A percentile compares a stretch with the other conserved stretches of the same genome.
Conservation (phyloP, 1,140 invertebrate species). For the Brachionus sp. region DNA sequence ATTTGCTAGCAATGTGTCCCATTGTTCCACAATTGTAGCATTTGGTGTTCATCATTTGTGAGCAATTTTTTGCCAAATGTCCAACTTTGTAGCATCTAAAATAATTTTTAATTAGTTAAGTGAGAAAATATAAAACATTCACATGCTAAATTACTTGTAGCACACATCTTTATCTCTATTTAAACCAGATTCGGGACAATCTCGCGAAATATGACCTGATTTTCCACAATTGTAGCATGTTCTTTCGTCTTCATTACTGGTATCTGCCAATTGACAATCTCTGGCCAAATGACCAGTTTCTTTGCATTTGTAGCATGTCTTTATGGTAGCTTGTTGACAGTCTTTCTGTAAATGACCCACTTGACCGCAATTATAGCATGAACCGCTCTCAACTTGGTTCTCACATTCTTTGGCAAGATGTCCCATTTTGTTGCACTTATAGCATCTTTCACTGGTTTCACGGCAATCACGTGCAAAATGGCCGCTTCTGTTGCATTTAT, state of each 20-base stretch:
- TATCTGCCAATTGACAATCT: constrained; percentile 65
- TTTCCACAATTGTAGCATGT: constrained; percentile 80
- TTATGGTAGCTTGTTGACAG: constrained; percentile 60
- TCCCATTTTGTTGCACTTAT: constrained; percentile 87
- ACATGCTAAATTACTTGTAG: constrained; percentile 17
- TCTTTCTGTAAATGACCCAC: constrained; percentile 85
- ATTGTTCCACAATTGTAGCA: constrained; percentile 47
- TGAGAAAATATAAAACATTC: background rate
- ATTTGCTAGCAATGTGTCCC: constrained; percentile 43
- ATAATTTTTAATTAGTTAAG: background rate
- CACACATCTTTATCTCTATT: constrained; percentile 37
- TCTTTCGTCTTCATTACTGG: constrained; percentile 33
- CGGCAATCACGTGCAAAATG: constrained; percentile 63
- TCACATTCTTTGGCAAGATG: constrained; percentile 83
- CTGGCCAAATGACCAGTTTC: constrained; percentile 84
- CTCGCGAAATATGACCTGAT: constrained; percentile 80
- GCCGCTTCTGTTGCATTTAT: constrained; percentile 59
- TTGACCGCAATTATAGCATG: constrained; percentile 88
- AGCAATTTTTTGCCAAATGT: constrained; percentile 23
- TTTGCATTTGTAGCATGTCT: constrained; percentile 84
- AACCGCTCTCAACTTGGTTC: constrained; percentile 46
- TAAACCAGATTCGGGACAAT: constrained; percentile 64
- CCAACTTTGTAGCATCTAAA: constrained; percentile 18
- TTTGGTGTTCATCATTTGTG: constrained; percentile 16
- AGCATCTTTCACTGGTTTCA: constrained; percentile 64